Evolutionary conservation across 2,888 invertebrate genomes (phyloP).

Genomic region (Stenoptilia bipunctidactyla): DNA sequence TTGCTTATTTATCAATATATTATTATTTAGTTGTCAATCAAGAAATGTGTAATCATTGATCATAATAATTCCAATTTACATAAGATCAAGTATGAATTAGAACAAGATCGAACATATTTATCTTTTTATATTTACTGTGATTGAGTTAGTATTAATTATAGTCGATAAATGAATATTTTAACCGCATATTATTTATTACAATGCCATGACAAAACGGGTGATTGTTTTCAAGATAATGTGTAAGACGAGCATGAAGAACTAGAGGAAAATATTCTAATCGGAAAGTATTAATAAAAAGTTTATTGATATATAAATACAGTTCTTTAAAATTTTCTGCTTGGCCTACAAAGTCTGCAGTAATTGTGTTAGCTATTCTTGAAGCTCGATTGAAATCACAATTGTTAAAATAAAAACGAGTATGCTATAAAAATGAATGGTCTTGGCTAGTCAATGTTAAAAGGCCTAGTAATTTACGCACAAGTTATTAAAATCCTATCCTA

Average conservation of each 20-base stretch:
- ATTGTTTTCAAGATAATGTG: no score
- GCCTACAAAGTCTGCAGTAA: no score
- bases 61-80: slow-evolving; percentile 41
- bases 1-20: not conserved
- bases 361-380: no score
- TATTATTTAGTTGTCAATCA: not conserved
- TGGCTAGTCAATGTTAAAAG: slow-evolving; percentile 57
- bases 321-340: no score
- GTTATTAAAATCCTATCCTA: slow-evolving; percentile 12
- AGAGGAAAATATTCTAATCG: no score
- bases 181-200: slow-evolving; percentile 18
- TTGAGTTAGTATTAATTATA: slow-evolving; percentile 45
- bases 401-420: no score
- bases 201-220: not conserved
- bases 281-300: no score
- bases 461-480: slow-evolving; percentile 32
- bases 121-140: slow-evolving; percentile 55
- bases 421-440: slow-evolving; percentile 27
- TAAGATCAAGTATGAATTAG: slow-evolving; percentile 18
- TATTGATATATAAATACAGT: no score
- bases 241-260: no score
- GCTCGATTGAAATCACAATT: no score
- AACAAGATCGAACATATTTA: slow-evolving; percentile 19
- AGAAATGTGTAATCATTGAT: not conserved
- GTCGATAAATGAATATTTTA: slow-evolving; percentile 29